Conservation (phyloP, 2,113 vertebrate genomes). For the Ovis canadensis region DNA sequence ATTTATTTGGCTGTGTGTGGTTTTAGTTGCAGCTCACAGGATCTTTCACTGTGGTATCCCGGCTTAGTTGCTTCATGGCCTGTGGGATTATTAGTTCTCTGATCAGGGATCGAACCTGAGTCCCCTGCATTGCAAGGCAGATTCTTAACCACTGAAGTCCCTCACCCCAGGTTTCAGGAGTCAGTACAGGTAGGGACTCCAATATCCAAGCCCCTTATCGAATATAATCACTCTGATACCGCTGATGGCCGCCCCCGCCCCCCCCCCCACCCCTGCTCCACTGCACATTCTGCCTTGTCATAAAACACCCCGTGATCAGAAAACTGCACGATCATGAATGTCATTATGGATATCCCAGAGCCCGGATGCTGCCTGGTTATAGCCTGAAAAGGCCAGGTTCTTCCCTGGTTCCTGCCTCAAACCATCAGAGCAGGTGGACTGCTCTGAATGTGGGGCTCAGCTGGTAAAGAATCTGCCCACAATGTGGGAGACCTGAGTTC, state of each 20-base stretch:
- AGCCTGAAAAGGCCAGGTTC: not conserved
- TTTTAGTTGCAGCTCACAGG: not conserved
- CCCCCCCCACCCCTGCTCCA: not conserved
- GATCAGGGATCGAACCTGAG: not conserved
- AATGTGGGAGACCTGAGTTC: not conserved
- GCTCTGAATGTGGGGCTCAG: not conserved
- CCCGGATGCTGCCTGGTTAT: accelerated
- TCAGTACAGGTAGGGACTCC: not conserved
- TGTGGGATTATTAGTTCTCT: not conserved
- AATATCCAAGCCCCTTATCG: not conserved
- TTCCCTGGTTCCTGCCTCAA: not conserved
- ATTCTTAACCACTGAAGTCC: not conserved
- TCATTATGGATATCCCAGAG: not conserved
- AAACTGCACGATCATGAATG: not conserved
- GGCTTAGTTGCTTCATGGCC: not conserved
- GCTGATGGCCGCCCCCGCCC: not conserved
- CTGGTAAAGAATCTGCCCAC: not conserved
- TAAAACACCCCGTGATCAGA: not conserved
- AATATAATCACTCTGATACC: accelerated
- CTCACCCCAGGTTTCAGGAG: not conserved
- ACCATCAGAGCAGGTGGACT: accelerated
- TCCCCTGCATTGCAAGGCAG: not conserved
- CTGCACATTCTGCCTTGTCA: not conserved
- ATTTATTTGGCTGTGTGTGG: not conserved
- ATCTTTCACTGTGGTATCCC: not conserved